Percentiles rank a stretch among this genome's conserved stretches.
Evolutionary conservation across 2,797 vertebrate genomes (phyloP).

Genomic region (Sardinella longiceps): DNA sequence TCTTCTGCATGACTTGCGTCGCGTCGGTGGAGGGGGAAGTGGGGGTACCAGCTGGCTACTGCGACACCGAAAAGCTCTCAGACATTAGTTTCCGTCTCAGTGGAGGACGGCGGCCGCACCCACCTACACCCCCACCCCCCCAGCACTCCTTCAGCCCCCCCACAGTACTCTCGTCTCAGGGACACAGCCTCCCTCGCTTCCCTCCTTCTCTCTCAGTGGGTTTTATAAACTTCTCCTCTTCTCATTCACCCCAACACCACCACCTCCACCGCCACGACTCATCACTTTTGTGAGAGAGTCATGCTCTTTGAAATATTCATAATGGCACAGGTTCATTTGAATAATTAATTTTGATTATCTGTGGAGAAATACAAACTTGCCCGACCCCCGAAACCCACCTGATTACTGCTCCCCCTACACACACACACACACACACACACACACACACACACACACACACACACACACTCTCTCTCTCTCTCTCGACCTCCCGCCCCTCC

Average conservation of each 20-base stretch:
- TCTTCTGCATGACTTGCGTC: not conserved
- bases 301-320: constrained; percentile 48
- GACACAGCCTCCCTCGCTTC: not conserved
- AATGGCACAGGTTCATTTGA: constrained; percentile 42
- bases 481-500: not conserved
- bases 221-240: not conserved
- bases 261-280: not conserved
- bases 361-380: constrained; percentile 52
- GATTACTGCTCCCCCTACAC: constrained; percentile 43
- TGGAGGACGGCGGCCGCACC: not conserved
- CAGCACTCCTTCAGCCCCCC: too few relatives aligned
- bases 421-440: not conserved
- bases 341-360: constrained; percentile 51
- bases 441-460: not conserved
- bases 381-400: constrained; percentile 47
- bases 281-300: constrained; percentile 25
- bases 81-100: constrained; percentile 43
- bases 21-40: constrained; percentile 35
- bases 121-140: not conserved
- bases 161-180: not conserved
- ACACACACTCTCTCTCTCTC: not conserved
- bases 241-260: not conserved
- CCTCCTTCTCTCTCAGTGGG: not conserved
- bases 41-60: constrained; percentile 29
- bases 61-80: constrained; percentile 67